Conservation (phyloP, 2,797 vertebrate species). For the Eulemur albifrons region DNA sequence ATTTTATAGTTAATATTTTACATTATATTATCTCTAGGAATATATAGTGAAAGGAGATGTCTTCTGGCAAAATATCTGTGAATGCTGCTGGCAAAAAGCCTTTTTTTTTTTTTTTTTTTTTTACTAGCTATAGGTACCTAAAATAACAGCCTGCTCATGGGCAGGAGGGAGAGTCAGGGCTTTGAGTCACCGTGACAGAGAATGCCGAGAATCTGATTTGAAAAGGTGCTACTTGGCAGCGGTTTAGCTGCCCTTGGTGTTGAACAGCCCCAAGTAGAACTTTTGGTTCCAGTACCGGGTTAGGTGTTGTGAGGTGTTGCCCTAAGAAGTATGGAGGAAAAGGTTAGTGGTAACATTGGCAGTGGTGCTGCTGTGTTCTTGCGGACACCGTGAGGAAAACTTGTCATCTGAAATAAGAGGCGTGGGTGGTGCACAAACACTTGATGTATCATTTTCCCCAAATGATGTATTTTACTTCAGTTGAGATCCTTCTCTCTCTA, state of each 20-base stretch:
- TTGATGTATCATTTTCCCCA: neutral
- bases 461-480: neutral
- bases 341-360: no score
- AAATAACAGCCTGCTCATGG: neutral
- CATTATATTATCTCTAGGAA: neutral
- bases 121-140: neutral
- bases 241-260: neutral
- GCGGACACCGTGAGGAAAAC: no score
- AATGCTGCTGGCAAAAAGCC: neutral
- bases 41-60: neutral
- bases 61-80: neutral
- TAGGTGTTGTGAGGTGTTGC: neutral
- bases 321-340: neutral
- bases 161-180: neutral
- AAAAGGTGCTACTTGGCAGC: neutral
- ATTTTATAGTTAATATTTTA: neutral
- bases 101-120: neutral
- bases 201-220: neutral
- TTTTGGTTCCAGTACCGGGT: neutral
- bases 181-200: neutral
- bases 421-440: neutral
- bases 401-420: neutral
- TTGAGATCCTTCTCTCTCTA: neutral
- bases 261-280: neutral
- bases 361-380: neutral